A percentile compares a stretch with the other conserved stretches of the same genome.
phyloP scores from a whole-genome alignment of 2,113 vertebrate species.

The Eolophus roseicapilla region DNA sequence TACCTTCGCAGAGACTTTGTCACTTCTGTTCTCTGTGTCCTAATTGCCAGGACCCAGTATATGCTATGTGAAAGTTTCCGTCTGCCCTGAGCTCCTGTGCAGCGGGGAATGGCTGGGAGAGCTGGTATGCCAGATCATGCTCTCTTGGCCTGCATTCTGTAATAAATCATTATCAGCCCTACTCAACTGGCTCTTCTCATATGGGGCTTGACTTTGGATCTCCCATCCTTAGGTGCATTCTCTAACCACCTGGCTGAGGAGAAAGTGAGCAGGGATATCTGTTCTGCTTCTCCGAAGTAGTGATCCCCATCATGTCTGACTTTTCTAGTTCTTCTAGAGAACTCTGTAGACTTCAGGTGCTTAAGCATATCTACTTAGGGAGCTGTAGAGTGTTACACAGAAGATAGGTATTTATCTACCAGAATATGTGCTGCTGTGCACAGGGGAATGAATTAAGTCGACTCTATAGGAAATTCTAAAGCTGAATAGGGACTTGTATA shows the following conservation, averaged over 20 bases:
- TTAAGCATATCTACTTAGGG: neutral
- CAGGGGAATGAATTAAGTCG: neutral
- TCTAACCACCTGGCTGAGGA: neutral
- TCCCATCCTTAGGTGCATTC: neutral
- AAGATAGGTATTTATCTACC: neutral
- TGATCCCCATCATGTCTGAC: neutral
- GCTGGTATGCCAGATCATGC: neutral
- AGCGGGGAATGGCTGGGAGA: neutral
- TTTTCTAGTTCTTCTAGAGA: neutral
- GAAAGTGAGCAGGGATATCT: neutral
- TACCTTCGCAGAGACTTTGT: neutral
- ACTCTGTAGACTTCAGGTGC: neutral
- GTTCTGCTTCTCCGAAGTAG: neutral
- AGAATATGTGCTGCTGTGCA: neutral
- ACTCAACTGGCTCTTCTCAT: neutral
- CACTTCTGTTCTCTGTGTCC: neutral
- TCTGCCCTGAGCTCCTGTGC: neutral
- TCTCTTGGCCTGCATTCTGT: neutral
- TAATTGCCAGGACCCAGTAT: neutral
- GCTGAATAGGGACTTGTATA: neutral
- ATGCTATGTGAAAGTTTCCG: accelerated
- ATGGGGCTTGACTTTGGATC: neutral
- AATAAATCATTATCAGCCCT: neutral
- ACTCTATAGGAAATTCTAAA: neutral
- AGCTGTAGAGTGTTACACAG: neutral